Evolutionary conservation across 2,113 vertebrate species (phyloP).

Genomic region (Gulo gulo): DNA sequence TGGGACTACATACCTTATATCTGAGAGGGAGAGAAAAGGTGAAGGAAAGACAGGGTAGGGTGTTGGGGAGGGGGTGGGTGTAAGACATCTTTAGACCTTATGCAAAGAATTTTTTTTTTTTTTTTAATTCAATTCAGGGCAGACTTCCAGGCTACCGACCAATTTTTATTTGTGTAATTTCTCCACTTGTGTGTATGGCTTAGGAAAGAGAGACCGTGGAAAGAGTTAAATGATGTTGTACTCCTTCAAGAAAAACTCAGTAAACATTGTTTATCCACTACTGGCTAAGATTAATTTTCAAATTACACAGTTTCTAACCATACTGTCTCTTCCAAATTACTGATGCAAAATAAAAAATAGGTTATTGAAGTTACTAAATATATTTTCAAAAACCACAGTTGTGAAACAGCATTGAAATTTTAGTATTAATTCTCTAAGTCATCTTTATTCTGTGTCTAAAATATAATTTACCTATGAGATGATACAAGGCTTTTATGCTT

Average conservation of each 20-base stretch:
- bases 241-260: background rate
- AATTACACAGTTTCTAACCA: background rate
- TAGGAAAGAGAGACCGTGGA: background rate
- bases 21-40: background rate
- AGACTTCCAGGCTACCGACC: background rate
- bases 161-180: background rate
- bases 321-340: background rate
- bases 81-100: background rate
- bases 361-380: background rate
- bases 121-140: background rate
- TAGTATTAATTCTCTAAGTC: background rate
- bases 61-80: background rate
- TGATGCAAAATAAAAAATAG: background rate
- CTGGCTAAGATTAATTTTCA: slow-evolving; percentile 7
- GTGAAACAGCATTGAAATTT: background rate
- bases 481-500: background rate
- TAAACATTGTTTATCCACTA: background rate
- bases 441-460: background rate
- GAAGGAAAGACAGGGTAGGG: background rate
- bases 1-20: background rate
- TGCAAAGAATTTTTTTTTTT: background rate
- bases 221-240: background rate
- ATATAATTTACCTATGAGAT: background rate
- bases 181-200: background rate
- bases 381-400: background rate